phyloP scores from a whole-genome alignment of 1,140 invertebrate species.

The Drosophila setifemur region DNA sequence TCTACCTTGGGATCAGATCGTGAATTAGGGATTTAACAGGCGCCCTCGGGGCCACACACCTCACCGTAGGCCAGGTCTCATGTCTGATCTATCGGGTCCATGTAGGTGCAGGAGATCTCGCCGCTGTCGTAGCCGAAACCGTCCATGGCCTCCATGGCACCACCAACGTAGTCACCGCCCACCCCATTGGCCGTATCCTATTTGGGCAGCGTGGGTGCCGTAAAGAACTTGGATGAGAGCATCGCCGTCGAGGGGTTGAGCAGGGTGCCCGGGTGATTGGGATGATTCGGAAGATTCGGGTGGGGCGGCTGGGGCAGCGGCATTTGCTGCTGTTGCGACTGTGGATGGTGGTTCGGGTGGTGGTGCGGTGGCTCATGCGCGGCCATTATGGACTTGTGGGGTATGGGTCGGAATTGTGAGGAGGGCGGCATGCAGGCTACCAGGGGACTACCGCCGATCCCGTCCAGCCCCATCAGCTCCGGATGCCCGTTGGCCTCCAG shows the following conservation, averaged over 20 bases:
- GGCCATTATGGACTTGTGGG: conserved; percentile 78
- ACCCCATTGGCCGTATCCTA: conserved; percentile 82
- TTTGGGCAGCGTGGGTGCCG: conserved; percentile 81
- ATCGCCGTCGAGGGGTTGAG: conserved; percentile 79
- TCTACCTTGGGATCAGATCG: too few species aligned
- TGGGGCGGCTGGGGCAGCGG: neutral
- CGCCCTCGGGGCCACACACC: conserved; percentile 71
- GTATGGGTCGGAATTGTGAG: conserved; percentile 82
- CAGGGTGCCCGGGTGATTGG: conserved; percentile 37
- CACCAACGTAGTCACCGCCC: conserved; percentile 69
- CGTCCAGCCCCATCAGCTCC: conserved; percentile 71
- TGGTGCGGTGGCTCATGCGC: conserved; percentile 61
- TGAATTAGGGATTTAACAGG: conserved; percentile 32
- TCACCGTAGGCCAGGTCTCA: conserved; percentile 76
- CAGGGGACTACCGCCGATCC: conserved; percentile 68
- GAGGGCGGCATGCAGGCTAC: conserved; percentile 81
- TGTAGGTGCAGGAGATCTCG: conserved; percentile 81
- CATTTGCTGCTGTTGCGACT: conserved; percentile 31
- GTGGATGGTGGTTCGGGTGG: conserved; percentile 24
- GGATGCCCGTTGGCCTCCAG: conserved; percentile 53
- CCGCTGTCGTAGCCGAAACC: conserved; percentile 77
- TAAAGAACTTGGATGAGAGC: conserved; percentile 81
- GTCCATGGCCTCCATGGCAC: conserved; percentile 39
- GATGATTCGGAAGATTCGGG: conserved; percentile 14
- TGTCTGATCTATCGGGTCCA: conserved; percentile 81